These are phyloP conservation scores for Excalfactoria chinensis DNA, from an alignment of 2,113 vertebrate species.

Conservation along the genomic window DNA sequence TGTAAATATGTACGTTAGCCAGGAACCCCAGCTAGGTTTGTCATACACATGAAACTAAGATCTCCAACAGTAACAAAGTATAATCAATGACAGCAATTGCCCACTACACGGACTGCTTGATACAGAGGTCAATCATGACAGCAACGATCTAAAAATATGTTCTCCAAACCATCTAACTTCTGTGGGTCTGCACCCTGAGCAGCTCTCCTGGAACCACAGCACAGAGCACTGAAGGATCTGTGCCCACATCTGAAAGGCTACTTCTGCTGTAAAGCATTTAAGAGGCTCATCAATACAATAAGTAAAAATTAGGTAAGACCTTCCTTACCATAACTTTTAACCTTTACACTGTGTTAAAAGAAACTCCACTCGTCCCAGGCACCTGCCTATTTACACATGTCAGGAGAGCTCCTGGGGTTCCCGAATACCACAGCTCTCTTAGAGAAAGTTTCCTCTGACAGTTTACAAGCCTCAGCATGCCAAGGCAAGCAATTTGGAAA, in stretches of 20 bases:
- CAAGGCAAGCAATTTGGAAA: neutral
- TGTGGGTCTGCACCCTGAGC: neutral
- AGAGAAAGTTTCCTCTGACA: neutral
- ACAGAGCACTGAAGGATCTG: neutral
- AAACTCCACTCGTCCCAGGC: neutral
- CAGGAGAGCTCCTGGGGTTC: neutral
- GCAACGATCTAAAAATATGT: neutral
- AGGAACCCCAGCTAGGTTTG: neutral
- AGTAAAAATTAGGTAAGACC: no score
- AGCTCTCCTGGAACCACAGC: neutral
- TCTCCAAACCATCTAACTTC: neutral
- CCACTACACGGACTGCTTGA: neutral
- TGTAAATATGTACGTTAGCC: neutral
- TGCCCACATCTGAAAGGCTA: neutral
- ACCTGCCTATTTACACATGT: neutral
- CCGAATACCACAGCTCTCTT: neutral
- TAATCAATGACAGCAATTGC: neutral
- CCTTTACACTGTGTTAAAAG: neutral
- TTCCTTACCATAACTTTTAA: neutral
- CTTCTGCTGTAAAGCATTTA: neutral
- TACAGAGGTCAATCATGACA: neutral
- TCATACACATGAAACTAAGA: neutral
- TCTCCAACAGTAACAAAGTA: neutral
- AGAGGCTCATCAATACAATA: neutral
- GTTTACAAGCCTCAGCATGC: slow-evolving; percentile 26